Evolutionary conservation across 2,113 vertebrate genomes (phyloP).

Genomic region (Chrysochloris asiatica): DNA sequence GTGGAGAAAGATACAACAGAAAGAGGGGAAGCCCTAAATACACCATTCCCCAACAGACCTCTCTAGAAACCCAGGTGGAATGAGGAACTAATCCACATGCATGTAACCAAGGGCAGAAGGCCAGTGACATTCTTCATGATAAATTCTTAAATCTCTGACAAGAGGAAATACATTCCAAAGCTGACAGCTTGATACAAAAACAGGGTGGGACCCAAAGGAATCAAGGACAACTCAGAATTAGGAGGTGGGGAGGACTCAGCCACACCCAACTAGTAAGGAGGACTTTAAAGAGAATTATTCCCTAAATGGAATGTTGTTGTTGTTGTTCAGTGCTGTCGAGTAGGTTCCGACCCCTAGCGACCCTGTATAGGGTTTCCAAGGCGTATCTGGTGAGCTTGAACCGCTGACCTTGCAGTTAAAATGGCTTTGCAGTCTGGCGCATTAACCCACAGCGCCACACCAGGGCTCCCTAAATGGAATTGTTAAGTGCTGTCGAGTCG

Average conservation of each 20-base stretch:
- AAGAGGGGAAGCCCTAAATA: background rate
- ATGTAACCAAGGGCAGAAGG: background rate
- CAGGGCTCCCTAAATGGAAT: too few species aligned
- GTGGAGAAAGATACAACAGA: background rate
- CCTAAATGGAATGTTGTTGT: fast-evolving
- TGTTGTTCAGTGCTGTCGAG: too few species aligned
- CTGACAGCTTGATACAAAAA: background rate
- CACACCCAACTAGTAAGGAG: background rate
- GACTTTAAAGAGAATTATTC: background rate
- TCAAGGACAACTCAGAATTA: background rate
- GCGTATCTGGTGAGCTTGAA: too few species aligned
- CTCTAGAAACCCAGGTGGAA: background rate
- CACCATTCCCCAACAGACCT: background rate
- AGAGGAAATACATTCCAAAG: constrained; percentile 19
- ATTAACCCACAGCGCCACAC: too few species aligned
- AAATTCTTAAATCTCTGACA: background rate
- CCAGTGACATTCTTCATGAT: background rate
- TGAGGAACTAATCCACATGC: background rate
- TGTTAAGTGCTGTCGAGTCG: too few species aligned
- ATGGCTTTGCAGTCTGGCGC: too few species aligned
- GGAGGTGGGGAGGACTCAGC: background rate
- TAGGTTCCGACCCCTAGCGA: too few species aligned
- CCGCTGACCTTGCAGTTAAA: too few species aligned
- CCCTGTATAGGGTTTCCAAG: too few species aligned
- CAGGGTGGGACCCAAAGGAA: background rate